Conservation (phyloP, 2,113 vertebrate genomes). For the Caloenas nicobarica region DNA sequence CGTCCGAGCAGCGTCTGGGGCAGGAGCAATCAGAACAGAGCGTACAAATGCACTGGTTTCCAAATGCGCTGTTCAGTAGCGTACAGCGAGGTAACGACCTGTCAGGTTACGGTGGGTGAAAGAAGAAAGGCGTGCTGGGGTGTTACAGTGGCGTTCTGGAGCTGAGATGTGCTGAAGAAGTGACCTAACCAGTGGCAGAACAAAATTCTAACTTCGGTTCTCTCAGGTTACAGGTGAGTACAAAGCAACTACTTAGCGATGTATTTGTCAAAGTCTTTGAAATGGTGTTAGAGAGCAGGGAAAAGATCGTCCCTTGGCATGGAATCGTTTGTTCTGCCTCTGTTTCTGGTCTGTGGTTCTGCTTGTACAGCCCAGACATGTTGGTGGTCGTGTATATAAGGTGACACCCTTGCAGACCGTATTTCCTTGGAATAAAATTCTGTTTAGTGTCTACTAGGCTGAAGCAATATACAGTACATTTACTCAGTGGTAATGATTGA, state of each 20-base stretch:
- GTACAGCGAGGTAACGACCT: neutral
- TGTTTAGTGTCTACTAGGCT: neutral
- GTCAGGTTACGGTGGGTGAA: neutral
- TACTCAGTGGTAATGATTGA: neutral
- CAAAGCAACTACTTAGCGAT: neutral
- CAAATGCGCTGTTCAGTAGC: neutral
- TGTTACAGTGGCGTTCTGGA: neutral
- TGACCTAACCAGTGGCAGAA: neutral
- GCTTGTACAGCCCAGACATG: accelerated
- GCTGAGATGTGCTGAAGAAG: neutral
- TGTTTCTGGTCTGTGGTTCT: neutral
- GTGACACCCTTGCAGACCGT: neutral
- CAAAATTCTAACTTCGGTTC: neutral
- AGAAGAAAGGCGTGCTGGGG: neutral
- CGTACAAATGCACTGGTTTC: neutral
- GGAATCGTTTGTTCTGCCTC: neutral
- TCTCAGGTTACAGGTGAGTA: neutral
- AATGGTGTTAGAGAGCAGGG: neutral
- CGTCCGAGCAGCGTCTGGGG: neutral
- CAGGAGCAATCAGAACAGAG: neutral
- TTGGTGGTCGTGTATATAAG: neutral
- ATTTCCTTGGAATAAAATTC: neutral
- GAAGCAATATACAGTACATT: neutral
- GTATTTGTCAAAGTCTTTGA: neutral
- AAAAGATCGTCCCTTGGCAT: neutral